These are phyloP conservation scores for Sorex araneus DNA, from an alignment of 2,113 vertebrate species.

Conservation along the genomic window DNA sequence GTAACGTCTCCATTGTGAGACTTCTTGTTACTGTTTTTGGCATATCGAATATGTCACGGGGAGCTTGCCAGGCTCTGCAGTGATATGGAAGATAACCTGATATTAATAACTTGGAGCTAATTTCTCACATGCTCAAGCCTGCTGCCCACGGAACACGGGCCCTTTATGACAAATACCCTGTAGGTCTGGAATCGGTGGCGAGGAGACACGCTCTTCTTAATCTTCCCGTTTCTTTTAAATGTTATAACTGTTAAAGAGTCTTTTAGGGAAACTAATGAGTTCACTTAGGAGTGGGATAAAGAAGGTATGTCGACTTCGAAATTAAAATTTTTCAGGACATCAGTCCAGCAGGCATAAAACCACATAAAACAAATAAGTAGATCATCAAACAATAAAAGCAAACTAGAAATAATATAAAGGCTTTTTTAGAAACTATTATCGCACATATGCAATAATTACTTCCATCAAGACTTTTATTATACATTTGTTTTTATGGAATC, in stretches of 20 bases:
- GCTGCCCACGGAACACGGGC: constrained; percentile 41
- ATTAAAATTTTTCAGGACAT: constrained; percentile 86
- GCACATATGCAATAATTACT: constrained; percentile 87
- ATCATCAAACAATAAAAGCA: constrained; percentile 84
- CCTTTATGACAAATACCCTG: constrained; percentile 77
- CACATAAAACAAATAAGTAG: constrained; percentile 83
- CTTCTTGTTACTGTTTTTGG: too few species aligned
- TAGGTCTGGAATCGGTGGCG: constrained; percentile 79
- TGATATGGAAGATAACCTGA: constrained; percentile 30
- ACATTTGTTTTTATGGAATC: constrained; percentile 86
- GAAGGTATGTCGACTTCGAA: constrained; percentile 85
- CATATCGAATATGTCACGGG: too few species aligned
- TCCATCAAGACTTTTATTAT: constrained; percentile 86
- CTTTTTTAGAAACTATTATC: constrained; percentile 82
- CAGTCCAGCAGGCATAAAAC: constrained; percentile 79
- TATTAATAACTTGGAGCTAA: constrained; percentile 19
- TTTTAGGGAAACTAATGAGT: constrained; percentile 80
- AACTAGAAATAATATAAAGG: constrained; percentile 82
- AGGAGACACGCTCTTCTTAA: constrained; percentile 76
- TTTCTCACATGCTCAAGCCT: constrained; percentile 57
- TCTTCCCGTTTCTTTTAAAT: constrained; percentile 75
- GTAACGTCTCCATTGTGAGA: too few species aligned
- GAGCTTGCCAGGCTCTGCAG: too few species aligned
- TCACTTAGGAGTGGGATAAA: constrained; percentile 68
- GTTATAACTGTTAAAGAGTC: constrained; percentile 78